Conservation (phyloP, 2,888 invertebrate genomes). For the Cheilosia vulpina region DNA sequence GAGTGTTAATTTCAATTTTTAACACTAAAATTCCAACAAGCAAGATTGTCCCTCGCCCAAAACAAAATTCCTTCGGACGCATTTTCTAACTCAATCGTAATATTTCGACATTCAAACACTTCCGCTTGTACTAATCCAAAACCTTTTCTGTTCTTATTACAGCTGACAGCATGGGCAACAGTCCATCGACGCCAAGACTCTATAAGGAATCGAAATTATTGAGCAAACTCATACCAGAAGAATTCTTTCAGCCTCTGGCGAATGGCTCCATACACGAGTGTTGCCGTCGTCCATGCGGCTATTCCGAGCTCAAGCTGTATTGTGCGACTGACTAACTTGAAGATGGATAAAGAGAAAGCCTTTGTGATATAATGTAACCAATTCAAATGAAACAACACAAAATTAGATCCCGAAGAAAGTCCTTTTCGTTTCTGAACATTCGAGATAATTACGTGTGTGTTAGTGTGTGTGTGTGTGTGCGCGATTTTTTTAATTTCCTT, state of each 20-base stretch:
- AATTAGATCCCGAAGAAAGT: conserved; percentile 6
- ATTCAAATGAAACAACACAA: conserved; percentile 13
- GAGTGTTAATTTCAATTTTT: no score
- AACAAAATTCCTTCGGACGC: no score
- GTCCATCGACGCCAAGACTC: conserved; percentile 46
- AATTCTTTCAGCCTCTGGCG: conserved; percentile 76
- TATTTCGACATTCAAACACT: not conserved
- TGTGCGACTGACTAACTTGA: conserved; percentile 77
- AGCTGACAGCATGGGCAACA: conserved; percentile 77
- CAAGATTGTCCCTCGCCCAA: no score
- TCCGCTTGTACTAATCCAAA: not conserved
- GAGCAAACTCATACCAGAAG: conserved; percentile 78
- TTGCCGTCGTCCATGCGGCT: conserved; percentile 80
- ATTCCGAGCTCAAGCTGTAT: conserved; percentile 79
- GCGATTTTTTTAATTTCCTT: conserved; percentile 33
- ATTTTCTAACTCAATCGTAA: no score
- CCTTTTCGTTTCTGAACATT: not conserved
- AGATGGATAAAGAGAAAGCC: conserved; percentile 50
- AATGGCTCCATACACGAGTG: conserved; percentile 80
- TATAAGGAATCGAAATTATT: conserved; percentile 67
- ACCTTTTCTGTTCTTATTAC: conserved; percentile 16
- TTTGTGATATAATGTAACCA: conserved; percentile 68
- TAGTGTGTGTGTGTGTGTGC: no score
- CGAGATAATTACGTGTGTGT: not conserved
- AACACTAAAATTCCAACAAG: no score